Evolutionary conservation across 2,888 invertebrate species (phyloP).

Genomic region (Barypeithes pellucidus): DNA sequence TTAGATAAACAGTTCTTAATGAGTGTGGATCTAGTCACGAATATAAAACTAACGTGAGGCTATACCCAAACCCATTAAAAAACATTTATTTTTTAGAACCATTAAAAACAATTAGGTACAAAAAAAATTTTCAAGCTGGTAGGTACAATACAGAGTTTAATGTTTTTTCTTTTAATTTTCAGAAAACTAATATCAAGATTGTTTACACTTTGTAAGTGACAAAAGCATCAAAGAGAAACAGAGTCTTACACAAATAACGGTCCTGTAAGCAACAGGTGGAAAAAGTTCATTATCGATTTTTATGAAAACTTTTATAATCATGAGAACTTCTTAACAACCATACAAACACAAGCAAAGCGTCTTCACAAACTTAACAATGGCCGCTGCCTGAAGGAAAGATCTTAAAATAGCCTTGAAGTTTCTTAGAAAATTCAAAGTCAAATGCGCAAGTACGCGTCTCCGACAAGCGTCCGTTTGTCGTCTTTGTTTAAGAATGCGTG

Average conservation of each 20-base stretch:
- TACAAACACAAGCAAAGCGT: constrained; percentile 57
- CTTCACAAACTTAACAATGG: constrained; percentile 43
- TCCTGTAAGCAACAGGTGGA: constrained; percentile 62
- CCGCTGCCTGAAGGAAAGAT: constrained; percentile 67
- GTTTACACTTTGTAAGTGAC: constrained; percentile 63
- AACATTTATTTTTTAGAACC: constrained; percentile 61
- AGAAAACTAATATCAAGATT: constrained; percentile 60
- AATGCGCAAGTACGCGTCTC: constrained; percentile 63
- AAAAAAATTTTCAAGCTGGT: no score
- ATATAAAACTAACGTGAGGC: constrained; percentile 73
- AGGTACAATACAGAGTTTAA: no score
- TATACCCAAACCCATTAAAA: constrained; percentile 82
- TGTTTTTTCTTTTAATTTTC: no score
- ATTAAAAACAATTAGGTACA: no score
- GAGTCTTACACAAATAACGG: constrained; percentile 28
- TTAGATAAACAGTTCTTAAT: constrained; percentile 75
- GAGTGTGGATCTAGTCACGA: constrained; percentile 94
- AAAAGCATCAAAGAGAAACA: constrained; percentile 47
- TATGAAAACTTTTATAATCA: constrained; percentile 49
- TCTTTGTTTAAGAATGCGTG: constrained; percentile 56
- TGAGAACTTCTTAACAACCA: constrained; percentile 48
- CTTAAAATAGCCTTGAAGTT: constrained; percentile 69
- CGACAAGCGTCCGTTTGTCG: constrained; percentile 51
- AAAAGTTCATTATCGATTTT: constrained; percentile 56
- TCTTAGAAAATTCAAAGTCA: constrained; percentile 68